phyloP scores from a whole-genome alignment of 2,888 invertebrate genomes.

The Patella pellucida region DNA sequence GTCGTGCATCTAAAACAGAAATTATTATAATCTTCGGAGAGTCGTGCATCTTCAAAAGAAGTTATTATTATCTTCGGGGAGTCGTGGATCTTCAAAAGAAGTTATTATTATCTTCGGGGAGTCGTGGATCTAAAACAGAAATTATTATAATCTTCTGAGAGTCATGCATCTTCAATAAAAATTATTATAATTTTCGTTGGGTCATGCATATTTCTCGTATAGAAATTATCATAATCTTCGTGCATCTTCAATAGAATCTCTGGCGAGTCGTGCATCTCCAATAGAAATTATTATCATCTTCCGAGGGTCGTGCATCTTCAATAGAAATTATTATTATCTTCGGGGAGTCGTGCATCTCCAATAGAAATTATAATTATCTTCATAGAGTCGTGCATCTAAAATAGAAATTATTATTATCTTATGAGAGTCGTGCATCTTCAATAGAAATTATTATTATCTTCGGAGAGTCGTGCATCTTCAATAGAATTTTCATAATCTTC shows the following conservation, averaged over 20 bases:
- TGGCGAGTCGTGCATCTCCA: not conserved
- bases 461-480: not conserved
- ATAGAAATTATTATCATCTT: not conserved
- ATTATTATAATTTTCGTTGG: too few species aligned
- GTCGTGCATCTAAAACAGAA: too few species aligned
- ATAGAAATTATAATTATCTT: not conserved
- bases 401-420: slow-evolving; percentile 2
- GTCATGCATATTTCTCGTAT: too few species aligned
- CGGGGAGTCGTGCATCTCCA: not conserved
- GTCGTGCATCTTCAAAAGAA: too few species aligned
- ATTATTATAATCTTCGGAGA: too few species aligned
- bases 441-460: not conserved
- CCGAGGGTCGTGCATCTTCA: not conserved
- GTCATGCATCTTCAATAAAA: too few species aligned
- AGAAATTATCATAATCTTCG: slow-evolving; percentile 2
- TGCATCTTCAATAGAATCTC: too few species aligned
- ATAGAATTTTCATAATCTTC: not conserved
- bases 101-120: too few species aligned
- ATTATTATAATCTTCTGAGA: too few species aligned
- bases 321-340: slow-evolving; percentile 5
- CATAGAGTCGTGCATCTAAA: not conserved
- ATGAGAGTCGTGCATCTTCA: not conserved
- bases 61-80: too few species aligned
- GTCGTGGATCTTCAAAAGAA: too few species aligned
- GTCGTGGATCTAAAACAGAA: too few species aligned